Conservation (phyloP, 1,140 invertebrate genomes). For the Leptopilina clavipes region DNA sequence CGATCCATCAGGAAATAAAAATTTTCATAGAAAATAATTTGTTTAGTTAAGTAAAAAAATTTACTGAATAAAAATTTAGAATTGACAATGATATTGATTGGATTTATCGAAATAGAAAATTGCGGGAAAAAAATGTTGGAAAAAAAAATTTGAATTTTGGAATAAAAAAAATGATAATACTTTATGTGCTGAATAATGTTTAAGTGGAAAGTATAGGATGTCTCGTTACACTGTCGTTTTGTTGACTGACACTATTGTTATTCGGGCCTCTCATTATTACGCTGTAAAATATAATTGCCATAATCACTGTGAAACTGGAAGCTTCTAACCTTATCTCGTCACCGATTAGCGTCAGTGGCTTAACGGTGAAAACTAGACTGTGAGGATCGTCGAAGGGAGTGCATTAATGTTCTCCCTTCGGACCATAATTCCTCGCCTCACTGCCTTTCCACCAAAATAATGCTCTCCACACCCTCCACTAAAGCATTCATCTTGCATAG, state of each 20-base stretch:
- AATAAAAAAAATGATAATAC: too few species aligned
- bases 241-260: constrained; percentile 31
- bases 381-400: constrained; percentile 30
- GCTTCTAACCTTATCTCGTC: constrained; percentile 50
- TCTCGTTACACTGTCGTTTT: too few species aligned
- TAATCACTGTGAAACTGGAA: constrained; percentile 51
- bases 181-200: too few species aligned
- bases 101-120: too few species aligned
- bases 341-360: constrained; percentile 48
- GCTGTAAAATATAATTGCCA: constrained; percentile 24
- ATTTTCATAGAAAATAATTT: too few species aligned
- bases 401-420: constrained; percentile 37
- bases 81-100: too few species aligned
- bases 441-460: constrained; percentile 48
- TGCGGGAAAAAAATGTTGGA: too few species aligned
- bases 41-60: too few species aligned
- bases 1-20: too few species aligned
- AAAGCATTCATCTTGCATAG: constrained; percentile 25
- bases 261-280: constrained; percentile 15
- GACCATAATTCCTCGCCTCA: constrained; percentile 52
- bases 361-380: constrained; percentile 1
- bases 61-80: too few species aligned
- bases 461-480: constrained; percentile 39
- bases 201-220: too few species aligned
- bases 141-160: too few species aligned